Base-by-base conservation (phyloP, 92 coral and sea anemone genomes). In the Heliopora coerulea region DNA sequence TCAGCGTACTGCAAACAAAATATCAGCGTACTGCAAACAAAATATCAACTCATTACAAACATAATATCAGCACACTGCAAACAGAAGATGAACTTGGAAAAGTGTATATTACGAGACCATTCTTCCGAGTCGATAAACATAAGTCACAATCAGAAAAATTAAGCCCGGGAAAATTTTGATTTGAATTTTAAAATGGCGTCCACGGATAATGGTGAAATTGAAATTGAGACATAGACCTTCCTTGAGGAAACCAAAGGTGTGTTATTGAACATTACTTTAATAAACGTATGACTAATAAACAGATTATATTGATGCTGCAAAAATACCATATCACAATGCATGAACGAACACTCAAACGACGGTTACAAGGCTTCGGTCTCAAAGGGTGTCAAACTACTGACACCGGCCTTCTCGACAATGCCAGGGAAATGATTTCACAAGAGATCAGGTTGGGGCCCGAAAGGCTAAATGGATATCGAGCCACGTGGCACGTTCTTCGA, bases 221-320 rank as follows among this genome's bases (percentile, higher is more conserved):
- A 50, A 17, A 50, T n/a, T 50, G 26, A 17, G n/a, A 59, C 35
- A 23, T 4, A 12, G 65, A 59, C 2, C 26, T 59, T 4, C 83
- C 88, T 0, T 18, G 30, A 40, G 86, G 89, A 4, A 67, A 83
- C n/a, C 81, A 87, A 75, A 59, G 88, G 59, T 82, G 80, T 0
- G 15, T 87, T 2, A 87, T 87, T 24, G 84, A 85, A 57, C 81
- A 76, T 62, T 84, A 87, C 52, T 87, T 87, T 30, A 24, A 87
- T 62, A 75, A 73, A 80, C 86, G 91, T 6, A 56, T 84, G 19
- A 39, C 32, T 27, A 74, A 88, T 77, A 81, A 66, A 68, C 78
- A 81, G 3, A 85, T 88, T 29, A 49, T 68, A 14, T 62, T 85
- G 54, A 75, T 88, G 87, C 61, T 88, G 35, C 90, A 70, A 52